Evolutionary conservation across 2,888 invertebrate species (phyloP).

Genomic region (Cosmopolites sordidus): DNA sequence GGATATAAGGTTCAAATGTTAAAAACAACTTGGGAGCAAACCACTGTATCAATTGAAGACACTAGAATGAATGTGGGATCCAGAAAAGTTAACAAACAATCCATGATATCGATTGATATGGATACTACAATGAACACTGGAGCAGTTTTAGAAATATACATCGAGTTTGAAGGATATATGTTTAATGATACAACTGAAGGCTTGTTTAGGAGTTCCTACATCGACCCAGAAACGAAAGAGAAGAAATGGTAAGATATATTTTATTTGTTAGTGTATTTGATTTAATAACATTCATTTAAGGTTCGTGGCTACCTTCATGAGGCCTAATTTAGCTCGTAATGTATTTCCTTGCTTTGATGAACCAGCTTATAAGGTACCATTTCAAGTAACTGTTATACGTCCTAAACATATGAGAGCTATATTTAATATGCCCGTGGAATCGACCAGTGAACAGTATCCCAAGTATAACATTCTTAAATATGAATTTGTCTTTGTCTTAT

Average conservation of each 20-base stretch:
- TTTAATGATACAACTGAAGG: conserved; percentile 62
- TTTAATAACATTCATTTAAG: conserved; percentile 4
- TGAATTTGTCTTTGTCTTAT: not conserved
- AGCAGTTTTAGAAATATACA: conserved; percentile 58
- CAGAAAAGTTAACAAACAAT: conserved; percentile 54
- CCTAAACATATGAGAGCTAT: conserved; percentile 56
- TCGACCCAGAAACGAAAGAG: conserved; percentile 44
- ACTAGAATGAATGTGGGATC: too few species aligned
- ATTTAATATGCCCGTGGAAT: conserved; percentile 60
- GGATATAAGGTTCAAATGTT: conserved; percentile 12
- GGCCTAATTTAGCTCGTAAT: conserved; percentile 69
- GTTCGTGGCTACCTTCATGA: conserved; percentile 65
- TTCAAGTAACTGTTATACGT: conserved; percentile 60
- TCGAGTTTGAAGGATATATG: conserved; percentile 61
- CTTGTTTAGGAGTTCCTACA: conserved; percentile 65
- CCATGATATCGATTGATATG: conserved; percentile 58
- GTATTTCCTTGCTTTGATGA: conserved; percentile 82
- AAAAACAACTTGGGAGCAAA: conserved; percentile 40
- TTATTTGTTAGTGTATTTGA: too few species aligned
- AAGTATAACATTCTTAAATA: too few species aligned
- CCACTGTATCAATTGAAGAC: too few species aligned
- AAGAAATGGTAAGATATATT: conserved; percentile 41
- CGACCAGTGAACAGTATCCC: conserved; percentile 52
- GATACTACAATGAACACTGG: conserved; percentile 56
- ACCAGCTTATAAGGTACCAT: conserved; percentile 69